Conservation (phyloP, 2,797 vertebrate species). For the Myripristis jacobus region DNA sequence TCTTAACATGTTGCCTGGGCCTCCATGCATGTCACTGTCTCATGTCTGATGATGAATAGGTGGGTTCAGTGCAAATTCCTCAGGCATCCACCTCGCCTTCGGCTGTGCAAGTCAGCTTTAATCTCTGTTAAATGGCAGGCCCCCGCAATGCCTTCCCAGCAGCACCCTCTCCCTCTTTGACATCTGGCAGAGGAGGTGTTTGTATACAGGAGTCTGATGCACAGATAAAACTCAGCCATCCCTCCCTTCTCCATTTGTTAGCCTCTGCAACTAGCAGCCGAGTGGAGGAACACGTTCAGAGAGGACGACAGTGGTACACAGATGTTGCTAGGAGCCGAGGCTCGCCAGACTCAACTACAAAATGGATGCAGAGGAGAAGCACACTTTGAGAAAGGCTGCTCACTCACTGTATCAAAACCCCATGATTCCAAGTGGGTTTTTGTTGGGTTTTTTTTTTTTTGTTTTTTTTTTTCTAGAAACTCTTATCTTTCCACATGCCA, state of each 20-base stretch:
- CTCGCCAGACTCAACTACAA: slow-evolving; percentile 16
- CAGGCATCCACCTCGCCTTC: slow-evolving; percentile 28
- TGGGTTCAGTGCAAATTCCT: slow-evolving; percentile 52
- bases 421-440: background rate
- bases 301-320: slow-evolving; percentile 15
- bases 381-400: slow-evolving; percentile 4
- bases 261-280: slow-evolving; percentile 8
- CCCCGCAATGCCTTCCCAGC: slow-evolving; percentile 49
- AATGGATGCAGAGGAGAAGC: slow-evolving; percentile 26
- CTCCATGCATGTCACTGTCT: slow-evolving; percentile 37
- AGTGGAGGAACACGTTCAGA: slow-evolving; percentile 27
- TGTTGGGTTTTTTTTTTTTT: too few species aligned
- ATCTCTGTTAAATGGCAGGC: slow-evolving; percentile 68
- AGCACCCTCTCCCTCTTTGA: slow-evolving; percentile 53
- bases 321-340: slow-evolving; percentile 28
- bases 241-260: slow-evolving; percentile 39
- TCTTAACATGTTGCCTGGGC: slow-evolving; percentile 50
- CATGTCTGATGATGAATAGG: slow-evolving; percentile 59
- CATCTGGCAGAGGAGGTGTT: slow-evolving; percentile 41
- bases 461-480: slow-evolving; percentile 11
- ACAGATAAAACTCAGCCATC: slow-evolving; percentile 59
- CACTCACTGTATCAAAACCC: slow-evolving; percentile 19
- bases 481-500: slow-evolving; percentile 27
- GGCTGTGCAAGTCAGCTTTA: slow-evolving; percentile 66
- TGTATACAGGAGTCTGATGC: slow-evolving; percentile 63